Conservation (phyloP, 1,140 invertebrate species). For the Drosophila pectinifera region DNA sequence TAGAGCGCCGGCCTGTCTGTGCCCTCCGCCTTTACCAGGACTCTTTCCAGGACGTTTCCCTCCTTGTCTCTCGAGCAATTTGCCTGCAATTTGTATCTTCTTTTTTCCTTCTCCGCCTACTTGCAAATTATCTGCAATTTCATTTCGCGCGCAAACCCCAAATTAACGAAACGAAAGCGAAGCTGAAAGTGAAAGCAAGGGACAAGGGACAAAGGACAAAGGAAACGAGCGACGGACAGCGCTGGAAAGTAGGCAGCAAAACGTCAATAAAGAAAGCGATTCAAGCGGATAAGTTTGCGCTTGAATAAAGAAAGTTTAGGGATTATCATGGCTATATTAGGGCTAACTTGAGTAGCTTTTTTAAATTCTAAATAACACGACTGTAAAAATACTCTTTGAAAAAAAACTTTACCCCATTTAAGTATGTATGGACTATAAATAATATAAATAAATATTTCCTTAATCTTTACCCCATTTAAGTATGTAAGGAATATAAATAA, state of each 20-base stretch:
- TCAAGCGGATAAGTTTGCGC: background rate
- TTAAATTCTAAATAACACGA: too few relatives aligned
- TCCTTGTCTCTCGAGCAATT: constrained; percentile 60
- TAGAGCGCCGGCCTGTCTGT: constrained; percentile 20
- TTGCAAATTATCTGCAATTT: constrained; percentile 66
- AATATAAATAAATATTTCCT: too few relatives aligned
- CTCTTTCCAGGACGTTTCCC: constrained; percentile 8
- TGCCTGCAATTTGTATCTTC: constrained; percentile 64
- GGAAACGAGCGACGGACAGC: constrained; percentile 1
- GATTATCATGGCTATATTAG: background rate
- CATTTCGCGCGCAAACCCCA: constrained; percentile 40
- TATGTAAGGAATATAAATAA: too few relatives aligned
- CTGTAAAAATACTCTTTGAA: too few relatives aligned
- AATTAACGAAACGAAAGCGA: constrained; percentile 43
- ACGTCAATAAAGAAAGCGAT: background rate
- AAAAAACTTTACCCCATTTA: too few relatives aligned
- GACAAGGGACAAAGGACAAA: background rate
- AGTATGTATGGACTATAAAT: too few relatives aligned
- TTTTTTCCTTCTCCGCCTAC: constrained; percentile 46
- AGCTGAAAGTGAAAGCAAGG: constrained; percentile 19
- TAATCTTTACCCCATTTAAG: too few relatives aligned
- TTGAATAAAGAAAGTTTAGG: too few relatives aligned
- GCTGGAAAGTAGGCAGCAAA: constrained; percentile 17
- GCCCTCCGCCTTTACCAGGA: background rate
- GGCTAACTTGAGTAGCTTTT: background rate